phyloP scores from a whole-genome alignment of 2,888 invertebrate species.

The Sminthurides aquaticus region DNA sequence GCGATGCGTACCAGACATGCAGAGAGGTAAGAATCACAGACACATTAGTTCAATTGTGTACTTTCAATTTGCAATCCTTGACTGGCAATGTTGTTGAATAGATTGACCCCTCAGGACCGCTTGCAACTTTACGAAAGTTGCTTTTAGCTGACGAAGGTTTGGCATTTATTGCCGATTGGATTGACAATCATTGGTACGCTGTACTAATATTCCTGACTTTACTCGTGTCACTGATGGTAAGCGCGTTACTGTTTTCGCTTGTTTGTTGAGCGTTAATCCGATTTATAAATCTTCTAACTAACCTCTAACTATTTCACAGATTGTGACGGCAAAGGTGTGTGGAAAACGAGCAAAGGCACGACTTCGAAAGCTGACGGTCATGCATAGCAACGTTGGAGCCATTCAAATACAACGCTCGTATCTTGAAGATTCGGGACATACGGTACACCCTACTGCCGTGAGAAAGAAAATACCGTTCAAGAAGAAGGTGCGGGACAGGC shows the following conservation, averaged over 20 bases:
- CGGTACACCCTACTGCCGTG: conserved; percentile 73
- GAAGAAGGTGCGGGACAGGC: conserved; percentile 60
- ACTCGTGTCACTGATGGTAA: conserved; percentile 68
- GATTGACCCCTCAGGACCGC: conserved; percentile 85
- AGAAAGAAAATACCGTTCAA: conserved; percentile 79
- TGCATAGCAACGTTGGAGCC: conserved; percentile 82
- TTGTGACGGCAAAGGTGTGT: conserved; percentile 69
- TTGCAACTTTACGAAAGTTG: conserved; percentile 78
- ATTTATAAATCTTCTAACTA: background rate
- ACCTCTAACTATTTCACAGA: conserved; percentile 50
- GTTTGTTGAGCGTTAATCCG: too few relatives aligned
- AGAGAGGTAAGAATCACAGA: too few relatives aligned
- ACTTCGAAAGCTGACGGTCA: conserved; percentile 77
- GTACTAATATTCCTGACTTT: conserved; percentile 68
- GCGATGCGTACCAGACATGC: conserved; percentile 67
- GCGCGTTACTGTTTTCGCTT: too few relatives aligned
- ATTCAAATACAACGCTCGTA: conserved; percentile 69
- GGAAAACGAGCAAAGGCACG: conserved; percentile 73
- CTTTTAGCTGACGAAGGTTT: conserved; percentile 82
- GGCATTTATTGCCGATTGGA: conserved; percentile 78
- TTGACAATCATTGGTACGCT: conserved; percentile 84
- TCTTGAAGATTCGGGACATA: conserved; percentile 59
- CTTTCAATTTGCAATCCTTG: too few relatives aligned
- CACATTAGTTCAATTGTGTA: too few relatives aligned
- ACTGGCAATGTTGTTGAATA: too few relatives aligned